Percentiles rank a stretch among this genome's conserved stretches.
phyloP scores from a whole-genome alignment of 1,140 invertebrate species.

The Conopomorpha cramerella region DNA sequence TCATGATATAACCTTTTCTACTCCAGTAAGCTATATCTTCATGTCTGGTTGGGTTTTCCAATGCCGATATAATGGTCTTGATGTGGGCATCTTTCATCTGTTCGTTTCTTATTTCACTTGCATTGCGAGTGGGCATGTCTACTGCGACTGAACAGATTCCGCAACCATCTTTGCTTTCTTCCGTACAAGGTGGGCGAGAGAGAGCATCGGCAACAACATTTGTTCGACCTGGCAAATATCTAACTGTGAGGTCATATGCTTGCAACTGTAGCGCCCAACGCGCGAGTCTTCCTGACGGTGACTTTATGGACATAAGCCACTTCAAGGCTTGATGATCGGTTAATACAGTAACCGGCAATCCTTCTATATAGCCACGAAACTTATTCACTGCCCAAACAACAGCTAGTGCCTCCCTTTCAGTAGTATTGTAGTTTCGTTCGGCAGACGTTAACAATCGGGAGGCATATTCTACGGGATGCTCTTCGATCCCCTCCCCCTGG shows the following conservation, averaged over 20 bases:
- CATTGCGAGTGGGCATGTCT: slow-evolving; percentile 9
- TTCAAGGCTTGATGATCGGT: slow-evolving; percentile 45
- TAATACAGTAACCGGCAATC: slow-evolving; percentile 4
- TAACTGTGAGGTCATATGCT: slow-evolving; percentile 16
- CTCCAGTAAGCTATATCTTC: slow-evolving; percentile 5
- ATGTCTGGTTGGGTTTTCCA: background rate
- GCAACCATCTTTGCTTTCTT: slow-evolving; percentile 4
- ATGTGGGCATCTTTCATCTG: background rate
- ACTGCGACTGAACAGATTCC: slow-evolving; percentile 10
- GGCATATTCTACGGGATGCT: slow-evolving; percentile 39
- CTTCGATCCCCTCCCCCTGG: slow-evolving; percentile 18
- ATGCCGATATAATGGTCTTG: background rate
- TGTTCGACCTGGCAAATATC: slow-evolving; percentile 10
- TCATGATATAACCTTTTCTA: slow-evolving; percentile 11
- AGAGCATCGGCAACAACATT: slow-evolving; percentile 13
- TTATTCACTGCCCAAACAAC: slow-evolving; percentile 39
- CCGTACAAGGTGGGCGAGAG: slow-evolving; percentile 4
- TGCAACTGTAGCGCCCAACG: slow-evolving; percentile 41
- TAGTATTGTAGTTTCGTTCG: slow-evolving; percentile 41
- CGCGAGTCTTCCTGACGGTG: slow-evolving; percentile 20
- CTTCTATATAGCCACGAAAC: slow-evolving; percentile 27
- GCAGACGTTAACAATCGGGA: slow-evolving; percentile 18
- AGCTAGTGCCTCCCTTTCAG: slow-evolving; percentile 46
- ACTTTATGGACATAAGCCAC: slow-evolving; percentile 39
- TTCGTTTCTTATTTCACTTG: slow-evolving; percentile 2